Base-by-base conservation (phyloP, 1,140 invertebrate genomes). In the Pemphigus obesinymphae region DNA sequence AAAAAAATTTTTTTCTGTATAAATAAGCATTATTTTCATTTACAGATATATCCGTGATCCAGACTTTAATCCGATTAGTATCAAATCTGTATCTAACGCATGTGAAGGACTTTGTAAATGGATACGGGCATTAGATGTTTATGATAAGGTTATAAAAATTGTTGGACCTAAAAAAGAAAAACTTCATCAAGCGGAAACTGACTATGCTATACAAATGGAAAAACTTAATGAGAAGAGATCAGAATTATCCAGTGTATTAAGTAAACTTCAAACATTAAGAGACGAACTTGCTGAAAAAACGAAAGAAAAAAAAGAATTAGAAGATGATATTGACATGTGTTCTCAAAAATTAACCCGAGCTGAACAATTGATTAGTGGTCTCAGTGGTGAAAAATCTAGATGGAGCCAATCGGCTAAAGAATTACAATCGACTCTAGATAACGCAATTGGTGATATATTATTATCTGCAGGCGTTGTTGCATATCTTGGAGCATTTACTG, bases 201-300 rank as follows among this genome's bases (percentile, higher is more conserved):
- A 97, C 85, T 87, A 97, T 0, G 91, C 93, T 3, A 86, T 89
- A 45, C 96, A 97, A 86, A 97, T 97, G 94, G 93, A 94, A 84
- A 95, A 92, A 50, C 88, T 99, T 1, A 96, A 97, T 86, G 92
- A 92, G 53, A 98, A 98, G 87, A 88, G 96, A 83, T 92, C 92
- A 0, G 92, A 96, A 82, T 87, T 98, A 31, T 50, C 83, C 0
- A 53, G 17, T 20, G 82, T 97, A 1, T 91, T 93, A 3, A 95
- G 97, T 86, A 96, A 96, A 85, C 87, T 99, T 43, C 97, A 99
- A 89, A 92, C 94, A 0, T 87, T 99, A 1, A 97, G 98, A 87
- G 97, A 99, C 87, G 95, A 97, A 87, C 97, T 99, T 88, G 96
- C 97, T 0, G 95, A 95, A 63, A 97, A 97, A 89, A 96, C 96